Evolutionary conservation across 2,888 invertebrate species (phyloP).

Genomic region (Diaprepes abbreviatus): DNA sequence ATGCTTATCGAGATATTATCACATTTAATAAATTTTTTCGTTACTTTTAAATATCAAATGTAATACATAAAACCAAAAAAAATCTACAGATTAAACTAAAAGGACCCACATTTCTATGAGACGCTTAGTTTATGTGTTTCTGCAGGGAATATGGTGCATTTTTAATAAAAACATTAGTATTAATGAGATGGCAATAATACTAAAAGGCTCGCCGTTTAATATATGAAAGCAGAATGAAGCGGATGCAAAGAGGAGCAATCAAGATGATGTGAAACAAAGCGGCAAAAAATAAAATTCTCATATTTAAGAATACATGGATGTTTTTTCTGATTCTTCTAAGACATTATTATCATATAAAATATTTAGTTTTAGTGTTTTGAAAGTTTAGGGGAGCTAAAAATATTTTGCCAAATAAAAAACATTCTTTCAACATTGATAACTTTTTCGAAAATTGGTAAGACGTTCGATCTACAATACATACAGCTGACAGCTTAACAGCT

Average conservation of each 20-base stretch:
- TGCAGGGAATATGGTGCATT: conserved; percentile 16
- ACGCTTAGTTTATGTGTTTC: conserved; percentile 9
- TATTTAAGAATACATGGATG: not conserved
- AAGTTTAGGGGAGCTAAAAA: too few species aligned
- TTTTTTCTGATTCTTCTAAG: not conserved
- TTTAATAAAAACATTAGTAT: conserved; percentile 21
- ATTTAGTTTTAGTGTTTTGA: too few species aligned
- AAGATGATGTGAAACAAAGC: conserved; percentile 20
- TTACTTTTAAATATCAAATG: too few species aligned
- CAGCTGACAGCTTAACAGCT: too few species aligned
- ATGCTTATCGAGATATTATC: too few species aligned
- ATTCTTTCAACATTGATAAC: too few species aligned
- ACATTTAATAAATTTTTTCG: too few species aligned
- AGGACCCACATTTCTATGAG: not conserved
- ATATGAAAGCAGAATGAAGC: conserved; percentile 17
- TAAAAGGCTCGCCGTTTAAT: conserved; percentile 20
- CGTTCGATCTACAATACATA: too few species aligned
- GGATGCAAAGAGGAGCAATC: conserved; percentile 20
- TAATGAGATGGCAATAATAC: conserved; percentile 22
- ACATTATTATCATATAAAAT: not conserved
- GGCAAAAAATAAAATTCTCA: conserved; percentile 48
- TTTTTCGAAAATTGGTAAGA: too few species aligned
- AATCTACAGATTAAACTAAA: not conserved
- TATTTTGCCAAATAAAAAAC: too few species aligned
- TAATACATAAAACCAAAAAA: too few species aligned